Conservation (phyloP, 2,113 vertebrate species). For the Rhizomys pruinosus region DNA sequence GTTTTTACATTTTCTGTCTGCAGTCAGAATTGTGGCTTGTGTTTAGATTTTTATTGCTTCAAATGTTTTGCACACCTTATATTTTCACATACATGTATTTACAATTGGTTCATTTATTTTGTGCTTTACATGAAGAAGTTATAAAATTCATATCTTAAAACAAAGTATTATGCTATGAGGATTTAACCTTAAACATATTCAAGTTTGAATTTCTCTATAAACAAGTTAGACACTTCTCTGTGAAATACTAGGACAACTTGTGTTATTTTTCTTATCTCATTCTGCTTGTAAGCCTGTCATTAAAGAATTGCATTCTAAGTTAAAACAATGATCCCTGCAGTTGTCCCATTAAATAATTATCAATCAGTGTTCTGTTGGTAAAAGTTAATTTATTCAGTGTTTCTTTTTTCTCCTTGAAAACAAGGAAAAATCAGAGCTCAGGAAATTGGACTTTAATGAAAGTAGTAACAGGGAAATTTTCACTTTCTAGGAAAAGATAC, state of each 20-base stretch:
- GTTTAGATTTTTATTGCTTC: background rate
- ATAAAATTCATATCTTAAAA: background rate
- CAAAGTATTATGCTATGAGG: background rate
- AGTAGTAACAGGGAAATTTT: background rate
- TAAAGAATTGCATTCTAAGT: conserved; percentile 32
- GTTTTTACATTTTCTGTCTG: background rate
- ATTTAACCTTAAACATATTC: background rate
- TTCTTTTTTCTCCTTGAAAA: conserved; percentile 28
- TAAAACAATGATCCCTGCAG: conserved; percentile 33
- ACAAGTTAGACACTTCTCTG: background rate
- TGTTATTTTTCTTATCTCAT: background rate
- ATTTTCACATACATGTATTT: background rate
- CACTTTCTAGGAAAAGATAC: background rate
- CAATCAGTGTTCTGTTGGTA: conserved; percentile 22
- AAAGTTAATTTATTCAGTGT: conserved; percentile 42
- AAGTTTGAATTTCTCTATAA: background rate
- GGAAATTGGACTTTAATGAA: background rate
- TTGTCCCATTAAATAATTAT: conserved; percentile 55
- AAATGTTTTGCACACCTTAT: background rate
- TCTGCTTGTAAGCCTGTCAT: background rate
- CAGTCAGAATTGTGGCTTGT: background rate
- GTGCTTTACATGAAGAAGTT: background rate
- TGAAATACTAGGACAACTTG: background rate
- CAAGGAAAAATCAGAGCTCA: conserved; percentile 31
- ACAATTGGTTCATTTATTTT: background rate